These are phyloP conservation scores for Nemotelus pantherinus DNA, from an alignment of 2,888 invertebrate genomes.

Conservation along the genomic window DNA sequence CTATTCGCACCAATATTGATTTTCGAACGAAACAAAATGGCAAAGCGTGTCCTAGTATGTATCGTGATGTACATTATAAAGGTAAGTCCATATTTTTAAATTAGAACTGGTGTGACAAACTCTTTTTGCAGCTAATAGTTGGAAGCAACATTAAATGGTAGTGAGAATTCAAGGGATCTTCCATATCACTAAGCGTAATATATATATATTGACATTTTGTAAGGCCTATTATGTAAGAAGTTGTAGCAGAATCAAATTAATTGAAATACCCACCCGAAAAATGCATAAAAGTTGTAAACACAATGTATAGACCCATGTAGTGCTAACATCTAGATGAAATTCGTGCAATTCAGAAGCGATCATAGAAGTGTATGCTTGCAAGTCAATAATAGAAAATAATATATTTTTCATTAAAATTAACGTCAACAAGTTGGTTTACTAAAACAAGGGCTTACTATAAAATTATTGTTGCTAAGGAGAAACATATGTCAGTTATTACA, in stretches of 20 bases:
- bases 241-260: constrained; percentile 25
- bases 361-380: no score
- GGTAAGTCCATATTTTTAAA: constrained; percentile 66
- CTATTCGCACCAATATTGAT: constrained; percentile 96
- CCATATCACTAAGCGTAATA: constrained; percentile 35
- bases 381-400: no score
- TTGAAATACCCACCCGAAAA: constrained; percentile 36
- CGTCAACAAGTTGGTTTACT: no score
- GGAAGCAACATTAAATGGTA: constrained; percentile 77
- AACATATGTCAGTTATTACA: no score
- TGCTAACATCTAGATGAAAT: no score
- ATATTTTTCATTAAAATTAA: no score
- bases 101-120: constrained; percentile 2
- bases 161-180: constrained; percentile 42
- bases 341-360: no score
- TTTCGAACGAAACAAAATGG: constrained; percentile 85
- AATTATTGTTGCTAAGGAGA: no score
- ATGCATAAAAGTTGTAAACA: neutral
- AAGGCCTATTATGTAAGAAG: constrained; percentile 30
- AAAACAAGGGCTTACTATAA: no score
- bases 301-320: no score
- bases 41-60: constrained; percentile 91
- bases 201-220: constrained; percentile 23
- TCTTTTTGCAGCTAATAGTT: constrained; percentile 77
- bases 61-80: constrained; percentile 92